These are phyloP conservation scores for Cheirogaleus major DNA, from an alignment of 2,797 vertebrate species.

Conservation along the genomic window DNA sequence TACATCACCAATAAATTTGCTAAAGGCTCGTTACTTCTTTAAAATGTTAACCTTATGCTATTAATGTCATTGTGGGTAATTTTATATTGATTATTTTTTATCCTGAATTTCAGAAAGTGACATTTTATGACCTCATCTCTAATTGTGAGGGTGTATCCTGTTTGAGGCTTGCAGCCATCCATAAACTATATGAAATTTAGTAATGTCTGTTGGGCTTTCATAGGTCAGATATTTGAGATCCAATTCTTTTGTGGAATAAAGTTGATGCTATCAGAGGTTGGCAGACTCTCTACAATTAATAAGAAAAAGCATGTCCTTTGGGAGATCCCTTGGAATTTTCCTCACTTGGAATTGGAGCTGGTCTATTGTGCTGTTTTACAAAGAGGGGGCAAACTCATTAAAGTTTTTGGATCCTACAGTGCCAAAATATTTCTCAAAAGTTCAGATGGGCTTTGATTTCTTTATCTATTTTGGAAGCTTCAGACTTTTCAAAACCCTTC, in stretches of 20 bases:
- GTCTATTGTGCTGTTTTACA: conserved; percentile 1
- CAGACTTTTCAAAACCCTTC: conserved; percentile 61
- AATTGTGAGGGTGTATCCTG: not conserved
- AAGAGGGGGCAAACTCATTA: conserved; percentile 8
- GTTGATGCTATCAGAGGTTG: conserved; percentile 48
- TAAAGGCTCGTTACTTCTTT: conserved; percentile 31
- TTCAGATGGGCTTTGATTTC: conserved; percentile 57
- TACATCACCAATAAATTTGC: not conserved
- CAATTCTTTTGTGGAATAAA: conserved; percentile 54
- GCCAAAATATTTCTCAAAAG: conserved; percentile 46
- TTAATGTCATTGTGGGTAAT: not conserved
- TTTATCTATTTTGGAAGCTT: conserved; percentile 62
- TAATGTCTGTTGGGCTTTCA: conserved; percentile 46
- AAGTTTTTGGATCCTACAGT: conserved; percentile 12
- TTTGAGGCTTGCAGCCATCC: conserved; percentile 8
- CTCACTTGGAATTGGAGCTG: conserved; percentile 41
- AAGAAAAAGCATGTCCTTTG: conserved; percentile 14
- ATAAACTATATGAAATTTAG: conserved; percentile 53
- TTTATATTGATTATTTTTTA: conserved; percentile 19
- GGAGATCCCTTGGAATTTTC: conserved; percentile 33
- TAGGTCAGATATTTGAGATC: conserved; percentile 58
- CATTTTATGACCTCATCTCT: conserved; percentile 23
- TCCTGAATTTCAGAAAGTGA: conserved; percentile 46
- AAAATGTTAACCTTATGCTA: conserved; percentile 15
- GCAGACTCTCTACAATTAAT: conserved; percentile 50